Percentiles rank a stretch among this genome's conserved stretches.
These are phyloP conservation scores for Anthopleura xanthogrammica DNA, from an alignment of 92 coral and sea anemone genomes.

Conservation along the genomic window DNA sequence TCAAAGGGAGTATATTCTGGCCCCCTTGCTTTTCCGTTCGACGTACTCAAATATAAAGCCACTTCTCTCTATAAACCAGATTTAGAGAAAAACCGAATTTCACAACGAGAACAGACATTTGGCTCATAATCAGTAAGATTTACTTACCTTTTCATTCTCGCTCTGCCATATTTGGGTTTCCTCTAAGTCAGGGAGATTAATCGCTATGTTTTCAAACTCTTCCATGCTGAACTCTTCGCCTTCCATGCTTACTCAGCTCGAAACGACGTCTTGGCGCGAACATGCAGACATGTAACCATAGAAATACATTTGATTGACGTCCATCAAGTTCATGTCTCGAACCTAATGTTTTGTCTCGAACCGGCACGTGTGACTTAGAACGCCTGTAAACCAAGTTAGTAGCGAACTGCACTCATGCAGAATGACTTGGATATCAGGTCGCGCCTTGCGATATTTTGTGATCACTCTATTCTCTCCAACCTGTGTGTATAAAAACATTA, in stretches of 20 bases:
- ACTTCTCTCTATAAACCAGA: slow-evolving; percentile 31
- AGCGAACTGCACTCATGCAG: too few relatives aligned
- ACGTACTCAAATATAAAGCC: slow-evolving; percentile 30
- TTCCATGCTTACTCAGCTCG: neutral
- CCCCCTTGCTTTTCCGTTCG: slow-evolving; percentile 38
- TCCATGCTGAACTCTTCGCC: neutral
- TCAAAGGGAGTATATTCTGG: slow-evolving; percentile 38
- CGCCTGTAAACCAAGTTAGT: too few relatives aligned
- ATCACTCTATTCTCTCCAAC: too few relatives aligned
- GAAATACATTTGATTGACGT: too few relatives aligned
- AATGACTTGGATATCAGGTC: too few relatives aligned
- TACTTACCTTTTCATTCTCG: slow-evolving; percentile 27
- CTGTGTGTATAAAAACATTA: too few relatives aligned
- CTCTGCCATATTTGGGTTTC: slow-evolving; percentile 24
- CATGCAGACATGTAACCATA: too few relatives aligned
- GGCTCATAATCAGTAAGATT: neutral
- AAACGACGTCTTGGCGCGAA: neutral
- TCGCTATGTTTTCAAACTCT: neutral
- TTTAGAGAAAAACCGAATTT: neutral
- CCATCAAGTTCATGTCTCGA: too few relatives aligned
- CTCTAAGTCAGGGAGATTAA: slow-evolving; percentile 9
- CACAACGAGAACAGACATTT: neutral
- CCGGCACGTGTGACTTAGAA: too few relatives aligned
- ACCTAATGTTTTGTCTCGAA: too few relatives aligned
- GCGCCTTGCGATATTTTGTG: too few relatives aligned